Base-by-base conservation (phyloP, 2,797 vertebrate species). In the Furcifer pardalis region DNA sequence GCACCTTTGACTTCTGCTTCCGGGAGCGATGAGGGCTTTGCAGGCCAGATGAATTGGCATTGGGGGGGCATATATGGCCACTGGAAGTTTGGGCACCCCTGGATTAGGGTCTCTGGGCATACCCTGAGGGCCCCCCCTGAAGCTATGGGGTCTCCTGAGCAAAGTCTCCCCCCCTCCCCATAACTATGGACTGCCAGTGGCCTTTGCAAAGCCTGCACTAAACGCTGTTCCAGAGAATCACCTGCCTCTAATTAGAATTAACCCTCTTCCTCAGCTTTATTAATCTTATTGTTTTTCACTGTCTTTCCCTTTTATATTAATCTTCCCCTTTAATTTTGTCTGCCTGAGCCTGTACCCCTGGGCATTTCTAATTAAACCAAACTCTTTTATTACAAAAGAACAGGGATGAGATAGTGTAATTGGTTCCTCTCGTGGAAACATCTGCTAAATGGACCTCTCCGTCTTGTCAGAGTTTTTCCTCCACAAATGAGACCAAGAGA, bases 291-390 rank as follows among this genome's bases (percentile, higher is more conserved):
- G 42, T 71, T 84, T 72, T 63, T 72, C 52, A 68, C 1, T 80
- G 77, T 49, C 1, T n/a, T 9, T 42, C 40, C 79, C 65, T 81
- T 86, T 66, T 3, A 0, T 49, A 30, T 87, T 85, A 81, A 85
- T 69, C 35, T 86, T 84, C 88, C 75, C 23, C 56, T 88, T 86
- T 78, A 21, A 3, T 81, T 89, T n/a, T 77, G 87, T 59, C 30
- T 42, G 44, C 88, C 42, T 69, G 73, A 66, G 25, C 74, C 78
- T 72, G 44, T 84, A 86, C 52, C 1, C 6, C 2, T 17, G 30
- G 0, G 9, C 17, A 25, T n/a, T 80, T 85, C 6, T 7, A 78
- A 86, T 81, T 76, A 40, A 83, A 73, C 80, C 62, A 49, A 66
- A 13, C 60, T 7, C 25, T 49, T 21, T 42, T 25, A 49, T 86